Percentiles rank a stretch among this genome's conserved stretches.
Evolutionary conservation across 2,888 invertebrate genomes (phyloP).

Genomic region (Hydrotaea diabolus): DNA sequence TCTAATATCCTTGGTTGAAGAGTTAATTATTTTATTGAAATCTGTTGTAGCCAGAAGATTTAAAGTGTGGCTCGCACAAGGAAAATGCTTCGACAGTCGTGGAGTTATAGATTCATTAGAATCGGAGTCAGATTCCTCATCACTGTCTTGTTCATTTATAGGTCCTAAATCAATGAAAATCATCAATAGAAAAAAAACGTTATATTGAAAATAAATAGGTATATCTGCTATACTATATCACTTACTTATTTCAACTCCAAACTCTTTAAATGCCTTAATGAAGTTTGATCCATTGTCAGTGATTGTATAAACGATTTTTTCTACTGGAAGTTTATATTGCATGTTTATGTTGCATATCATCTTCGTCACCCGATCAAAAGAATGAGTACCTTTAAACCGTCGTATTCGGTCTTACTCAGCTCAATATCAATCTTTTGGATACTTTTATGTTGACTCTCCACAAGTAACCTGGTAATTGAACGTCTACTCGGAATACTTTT

Average conservation of each 20-base stretch:
- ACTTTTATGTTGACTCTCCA: slow-evolving; percentile 23
- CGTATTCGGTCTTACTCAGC: slow-evolving; percentile 19
- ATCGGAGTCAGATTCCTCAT: slow-evolving; percentile 47
- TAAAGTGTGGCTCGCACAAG: slow-evolving; percentile 50
- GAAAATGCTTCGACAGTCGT: slow-evolving; percentile 40
- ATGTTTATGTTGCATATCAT: slow-evolving; percentile 42
- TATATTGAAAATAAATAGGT: slow-evolving; percentile 9
- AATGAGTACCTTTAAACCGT: slow-evolving; percentile 27
- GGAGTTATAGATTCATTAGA: slow-evolving; percentile 28
- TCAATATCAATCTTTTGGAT: slow-evolving; percentile 16
- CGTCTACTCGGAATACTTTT: slow-evolving; percentile 41
- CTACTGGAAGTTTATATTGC: slow-evolving; percentile 29
- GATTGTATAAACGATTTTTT: slow-evolving; percentile 42
- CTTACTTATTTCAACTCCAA: slow-evolving; percentile 43
- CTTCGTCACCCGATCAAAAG: slow-evolving; percentile 28
- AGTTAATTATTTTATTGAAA: slow-evolving; percentile 45
- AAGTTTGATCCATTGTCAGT: too few species aligned
- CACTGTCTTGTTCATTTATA: slow-evolving; percentile 28
- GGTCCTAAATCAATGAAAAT: slow-evolving; percentile 37
- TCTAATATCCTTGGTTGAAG: slow-evolving; percentile 19
- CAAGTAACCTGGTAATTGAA: slow-evolving; percentile 37
- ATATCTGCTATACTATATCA: neutral
- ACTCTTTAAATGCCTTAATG: neutral
- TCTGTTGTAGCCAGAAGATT: slow-evolving; percentile 53
- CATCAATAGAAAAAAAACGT: neutral